A percentile compares a stretch with the other conserved stretches of the same genome.
These are phyloP conservation scores for Ciconia maguari DNA, from an alignment of 2,113 vertebrate species.

Conservation along the genomic window DNA sequence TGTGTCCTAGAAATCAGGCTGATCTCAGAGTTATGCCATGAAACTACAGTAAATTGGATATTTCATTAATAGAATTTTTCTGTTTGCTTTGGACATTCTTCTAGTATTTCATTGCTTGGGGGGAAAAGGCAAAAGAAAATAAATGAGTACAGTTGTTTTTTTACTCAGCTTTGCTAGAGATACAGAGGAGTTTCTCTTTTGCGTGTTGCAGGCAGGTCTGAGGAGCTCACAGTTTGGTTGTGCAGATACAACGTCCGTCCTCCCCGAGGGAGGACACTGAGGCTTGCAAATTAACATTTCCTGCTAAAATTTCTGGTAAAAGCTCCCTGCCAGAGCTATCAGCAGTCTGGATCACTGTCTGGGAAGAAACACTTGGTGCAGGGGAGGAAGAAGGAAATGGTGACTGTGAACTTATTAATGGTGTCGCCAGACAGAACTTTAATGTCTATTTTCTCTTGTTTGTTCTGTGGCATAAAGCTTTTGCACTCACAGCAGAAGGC, in stretches of 20 bases:
- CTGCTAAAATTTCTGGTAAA: constrained; percentile 66
- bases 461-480: constrained; percentile 23
- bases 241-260: neutral
- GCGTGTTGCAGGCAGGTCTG: neutral
- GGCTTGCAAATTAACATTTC: constrained; percentile 53
- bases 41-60: neutral
- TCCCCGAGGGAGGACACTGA: constrained; percentile 30
- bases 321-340: constrained; percentile 59
- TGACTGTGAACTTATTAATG: constrained; percentile 60
- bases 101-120: constrained; percentile 9
- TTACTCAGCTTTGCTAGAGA: neutral
- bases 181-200: neutral
- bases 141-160: constrained; percentile 3
- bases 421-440: constrained; percentile 49
- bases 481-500: neutral
- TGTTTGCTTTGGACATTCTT: constrained; percentile 33
- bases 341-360: constrained; percentile 64
- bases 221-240: neutral
- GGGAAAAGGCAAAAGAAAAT: constrained; percentile 6
- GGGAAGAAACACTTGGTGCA: constrained; percentile 65
- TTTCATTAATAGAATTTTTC: constrained; percentile 48
- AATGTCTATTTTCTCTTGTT: constrained; percentile 47
- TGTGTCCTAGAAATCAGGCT: constrained; percentile 12
- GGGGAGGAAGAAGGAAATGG: constrained; percentile 66
- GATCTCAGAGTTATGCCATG: neutral